phyloP scores from a whole-genome alignment of 2,113 vertebrate genomes.

The Glareola pratincola region DNA sequence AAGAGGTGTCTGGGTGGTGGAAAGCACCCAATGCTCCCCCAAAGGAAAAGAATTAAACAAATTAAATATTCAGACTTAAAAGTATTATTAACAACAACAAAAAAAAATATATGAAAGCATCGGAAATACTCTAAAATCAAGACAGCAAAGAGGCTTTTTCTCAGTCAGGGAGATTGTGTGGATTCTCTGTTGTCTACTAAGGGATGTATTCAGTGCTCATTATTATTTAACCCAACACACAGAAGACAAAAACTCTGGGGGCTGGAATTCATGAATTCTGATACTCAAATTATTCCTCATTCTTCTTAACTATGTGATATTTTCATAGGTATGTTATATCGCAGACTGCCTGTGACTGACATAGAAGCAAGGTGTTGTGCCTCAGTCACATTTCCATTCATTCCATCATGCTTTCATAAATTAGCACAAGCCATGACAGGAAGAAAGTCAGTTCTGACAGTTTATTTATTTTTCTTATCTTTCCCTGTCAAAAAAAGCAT shows the following conservation, averaged over 20 bases:
- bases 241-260: background rate
- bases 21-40: accelerated
- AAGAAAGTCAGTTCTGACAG: background rate
- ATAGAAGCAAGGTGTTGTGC: accelerated
- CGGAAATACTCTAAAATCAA: background rate
- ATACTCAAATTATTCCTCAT: background rate
- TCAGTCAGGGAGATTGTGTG: background rate
- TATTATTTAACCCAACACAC: background rate
- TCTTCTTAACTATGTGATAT: background rate
- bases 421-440: background rate
- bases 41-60: background rate
- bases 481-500: background rate
- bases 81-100: background rate
- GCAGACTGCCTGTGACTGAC: background rate
- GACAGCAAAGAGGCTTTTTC: background rate
- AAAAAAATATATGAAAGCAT: background rate
- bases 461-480: background rate
- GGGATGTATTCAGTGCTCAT: background rate
- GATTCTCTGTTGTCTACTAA: background rate
- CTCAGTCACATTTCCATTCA: background rate
- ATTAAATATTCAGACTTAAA: background rate
- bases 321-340: background rate
- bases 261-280: background rate
- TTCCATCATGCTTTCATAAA: background rate
- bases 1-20: background rate